Percentiles rank a stretch among this genome's conserved stretches.
These are phyloP conservation scores for Micromussa lordhowensis DNA, from an alignment of 92 coral and sea anemone genomes.

Conservation along the genomic window DNA sequence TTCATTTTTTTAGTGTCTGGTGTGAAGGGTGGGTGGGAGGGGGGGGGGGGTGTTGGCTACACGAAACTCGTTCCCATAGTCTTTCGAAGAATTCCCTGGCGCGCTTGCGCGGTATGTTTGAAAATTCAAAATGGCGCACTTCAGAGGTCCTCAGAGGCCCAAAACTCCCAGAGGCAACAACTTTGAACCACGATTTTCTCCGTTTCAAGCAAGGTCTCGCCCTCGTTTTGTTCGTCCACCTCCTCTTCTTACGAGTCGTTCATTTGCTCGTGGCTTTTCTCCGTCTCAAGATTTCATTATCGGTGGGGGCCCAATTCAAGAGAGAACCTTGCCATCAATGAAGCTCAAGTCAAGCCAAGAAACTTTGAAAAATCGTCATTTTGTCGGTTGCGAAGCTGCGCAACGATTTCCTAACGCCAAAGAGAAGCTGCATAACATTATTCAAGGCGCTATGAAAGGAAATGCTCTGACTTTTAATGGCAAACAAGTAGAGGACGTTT, in stretches of 20 bases:
- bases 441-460: constrained; percentile 79
- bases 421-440: constrained; percentile 81
- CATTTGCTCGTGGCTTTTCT: constrained; percentile 15
- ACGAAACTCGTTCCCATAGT: too few species aligned
- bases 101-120: not conserved
- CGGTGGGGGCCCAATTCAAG: constrained; percentile 34
- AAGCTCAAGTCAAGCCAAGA: not conserved
- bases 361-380: not conserved
- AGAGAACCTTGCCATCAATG: constrained; percentile 4
- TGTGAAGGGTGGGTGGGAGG: too few species aligned
- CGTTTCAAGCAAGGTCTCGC: constrained; percentile 21
- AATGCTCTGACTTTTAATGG: constrained; percentile 51
- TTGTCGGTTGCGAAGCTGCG: constrained; percentile 80
- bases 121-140: constrained; percentile 42
- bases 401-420: constrained; percentile 78
- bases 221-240: constrained; percentile 4
- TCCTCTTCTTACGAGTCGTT: not conserved
- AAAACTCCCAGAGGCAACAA: not conserved
- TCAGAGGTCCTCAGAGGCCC: constrained; percentile 13
- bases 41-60: too few species aligned
- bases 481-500: constrained; percentile 47
- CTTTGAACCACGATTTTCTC: constrained; percentile 13
- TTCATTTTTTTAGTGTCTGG: too few species aligned
- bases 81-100: not conserved
- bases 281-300: constrained; percentile 27